Base-by-base conservation (phyloP, 2,888 invertebrate genomes). In the Falcaria lacertinaria region DNA sequence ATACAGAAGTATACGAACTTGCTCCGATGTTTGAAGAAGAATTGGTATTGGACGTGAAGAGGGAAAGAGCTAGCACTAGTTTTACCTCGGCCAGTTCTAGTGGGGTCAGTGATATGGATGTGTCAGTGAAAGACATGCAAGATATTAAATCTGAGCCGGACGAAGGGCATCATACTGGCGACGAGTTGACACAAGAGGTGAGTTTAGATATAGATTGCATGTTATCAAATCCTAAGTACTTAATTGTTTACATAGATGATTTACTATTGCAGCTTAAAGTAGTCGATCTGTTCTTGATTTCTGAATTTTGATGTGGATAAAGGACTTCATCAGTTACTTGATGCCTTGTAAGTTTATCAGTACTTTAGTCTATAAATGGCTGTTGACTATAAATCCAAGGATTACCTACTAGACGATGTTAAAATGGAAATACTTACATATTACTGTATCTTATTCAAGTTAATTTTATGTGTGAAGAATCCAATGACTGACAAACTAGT, bases 121-220 rank as follows among this genome's bases (percentile, higher is more conserved):
- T 64, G 17, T 79, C 84, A 1, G 60, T 71, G 41, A 73, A 65
- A 42, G 80, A 78, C 41, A 58, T 65, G 42, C 64, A 69, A n/a
- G 82, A 86, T 45, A 64, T 86, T 34, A 89, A 90, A 57, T 48
- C 74, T 49, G 89, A 90, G 56, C 73, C 83, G 11, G 89, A 89
- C 52, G 89, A 90, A 36, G 89, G 86, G 0, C 79, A 86, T 44
- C 88, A 86, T 41, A 84, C 80, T 8, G 89, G 89, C 0, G 90
- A 89, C 43, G 90, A 90, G 54, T 69, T 90, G 45, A 90, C 90
- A 0, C 90, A 89, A 60, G 90, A 89, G 87, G 90, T 90, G 52
- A 80, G 87, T 69, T 42, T 34, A 48, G 45, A 41, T 53, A 36
- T 0, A n/a, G n/a, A n/a, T n/a, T n/a, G n/a, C n/a, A n/a, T n/a